A percentile compares a stretch with the other conserved stretches of the same genome.
Conservation (phyloP, 2,797 vertebrate genomes). For the Tapera naevia region DNA sequence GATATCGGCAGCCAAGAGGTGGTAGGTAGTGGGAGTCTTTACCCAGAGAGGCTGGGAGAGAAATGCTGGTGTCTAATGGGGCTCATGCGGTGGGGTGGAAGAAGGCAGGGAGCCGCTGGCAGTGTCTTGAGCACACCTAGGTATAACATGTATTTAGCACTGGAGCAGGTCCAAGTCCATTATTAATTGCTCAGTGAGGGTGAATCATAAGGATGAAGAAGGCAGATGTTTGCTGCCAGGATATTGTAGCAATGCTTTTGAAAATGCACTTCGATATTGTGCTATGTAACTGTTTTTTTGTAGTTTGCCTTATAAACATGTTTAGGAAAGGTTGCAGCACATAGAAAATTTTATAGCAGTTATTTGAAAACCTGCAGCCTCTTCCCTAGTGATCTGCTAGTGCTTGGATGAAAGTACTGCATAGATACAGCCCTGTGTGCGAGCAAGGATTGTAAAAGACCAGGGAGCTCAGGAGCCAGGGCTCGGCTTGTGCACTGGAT, state of each 20-base stretch:
- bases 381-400: not conserved
- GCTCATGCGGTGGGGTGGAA: fast-evolving
- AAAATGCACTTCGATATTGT: not conserved
- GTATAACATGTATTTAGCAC: fast-evolving
- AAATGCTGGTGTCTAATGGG: fast-evolving
- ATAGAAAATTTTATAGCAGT: not conserved
- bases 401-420: not conserved
- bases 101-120: not conserved
- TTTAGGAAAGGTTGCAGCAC: not conserved
- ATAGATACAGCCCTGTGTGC: fast-evolving
- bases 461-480: fast-evolving
- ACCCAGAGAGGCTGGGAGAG: not conserved
- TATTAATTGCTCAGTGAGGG: not conserved
- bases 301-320: not conserved
- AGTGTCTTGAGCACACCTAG: fast-evolving
- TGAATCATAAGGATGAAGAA: constrained; percentile 26
- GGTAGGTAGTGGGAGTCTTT: not conserved
- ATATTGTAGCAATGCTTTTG: not conserved
- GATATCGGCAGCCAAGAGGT: not conserved
- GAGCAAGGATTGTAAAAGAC: not conserved
- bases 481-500: fast-evolving
- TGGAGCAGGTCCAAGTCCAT: not conserved
- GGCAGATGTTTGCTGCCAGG: constrained; percentile 10
- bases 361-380: not conserved
- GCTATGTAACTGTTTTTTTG: not conserved